Base-by-base conservation (phyloP, 2,888 invertebrate genomes). In the Pyrrhia umbra region DNA sequence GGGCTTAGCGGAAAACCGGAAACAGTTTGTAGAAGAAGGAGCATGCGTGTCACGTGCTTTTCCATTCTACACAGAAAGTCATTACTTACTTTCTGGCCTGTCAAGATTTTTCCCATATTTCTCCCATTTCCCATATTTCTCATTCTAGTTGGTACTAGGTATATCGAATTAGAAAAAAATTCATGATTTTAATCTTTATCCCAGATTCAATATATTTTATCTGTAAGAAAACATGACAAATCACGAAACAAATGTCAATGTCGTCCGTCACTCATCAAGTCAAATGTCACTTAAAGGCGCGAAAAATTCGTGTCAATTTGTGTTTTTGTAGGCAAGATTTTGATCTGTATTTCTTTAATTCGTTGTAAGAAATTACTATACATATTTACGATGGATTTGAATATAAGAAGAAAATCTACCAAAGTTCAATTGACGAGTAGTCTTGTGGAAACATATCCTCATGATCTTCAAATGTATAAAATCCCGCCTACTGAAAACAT, bases 381-480 rank as follows among this genome's bases (percentile, higher is more conserved):
- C 0, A n/a, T n/a, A 57, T 52, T 30, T 6, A 73, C 27, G 16
- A 95, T 95, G 95, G 93, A 95, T 88, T 88, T 95, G 15, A 92
- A 93, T 69, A 92, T 94, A 68, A 91, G 88, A 86, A 87, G 95
- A 63, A 94, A 93, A 79, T 90, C 94, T 45, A 87, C 83, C 0
- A 93, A 91, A 81, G 67, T 82, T 2, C 81, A 87, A 5, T 73
- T 89, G 49, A 84, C 88, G 13, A 93, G 94, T 25, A 95, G 92
- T 80, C 91, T 95, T 6, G 89, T 94, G 16, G 95, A 95, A 83
- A 90, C 94, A 40, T 98, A 97, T 92, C 96, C 96, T 1, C 97
- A 97, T 85, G 97, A 97, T 92, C 94, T 98, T 13, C 96, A 97
- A 89, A 95, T 99, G 85, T 99, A 98, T 85, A 96, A 95, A 80